Base-by-base conservation (phyloP, 2,888 invertebrate genomes). In the Folsomia manolachei region DNA sequence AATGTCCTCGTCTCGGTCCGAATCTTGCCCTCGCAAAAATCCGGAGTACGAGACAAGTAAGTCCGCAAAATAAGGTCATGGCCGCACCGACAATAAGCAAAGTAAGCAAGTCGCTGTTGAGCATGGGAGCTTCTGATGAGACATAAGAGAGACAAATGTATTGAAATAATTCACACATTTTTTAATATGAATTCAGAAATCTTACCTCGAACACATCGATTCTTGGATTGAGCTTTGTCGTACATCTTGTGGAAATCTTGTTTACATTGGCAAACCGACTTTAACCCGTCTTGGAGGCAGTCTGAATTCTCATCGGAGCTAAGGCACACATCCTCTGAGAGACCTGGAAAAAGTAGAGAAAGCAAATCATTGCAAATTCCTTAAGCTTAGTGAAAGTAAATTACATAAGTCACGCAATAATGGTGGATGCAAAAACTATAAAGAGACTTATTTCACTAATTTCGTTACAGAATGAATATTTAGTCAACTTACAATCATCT, bases 21-120 rank as follows among this genome's bases (percentile, higher is more conserved):
- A 80, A 80, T 71, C 80, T 69, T 7, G 80, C 80, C 64, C 80
- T 69, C 24, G 80, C 80, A 73, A 80, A 80, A 51, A 80, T 77
- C 69, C 79, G 71, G 25, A 80, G 70, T 9, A 80, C 78, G 65
- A 80, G 67, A 69, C 80, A 80, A 11, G 78, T 80, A 56, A 80
- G 69, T 26, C 77, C 75, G 51, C 80, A 80, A 65, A 79, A 75
- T 62, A 80, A 65, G n/a, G 78, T 78, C 79, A 80, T 79, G 52
- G 78, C 79, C 9, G 76, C 78, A 66, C 79, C 80, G 9, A 79
- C 77, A 39, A 77, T 77, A 53, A 80, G 77, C 25, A 80, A 64
- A 61, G 80, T 80, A 24, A 78, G 77, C 69, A 80, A 72, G 72
- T 80, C 79, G 60, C 78, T 79, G 68, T 73, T 79, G 75, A 80